phyloP scores from a whole-genome alignment of 2,113 vertebrate species.

The Phrynocephalus versicolor region DNA sequence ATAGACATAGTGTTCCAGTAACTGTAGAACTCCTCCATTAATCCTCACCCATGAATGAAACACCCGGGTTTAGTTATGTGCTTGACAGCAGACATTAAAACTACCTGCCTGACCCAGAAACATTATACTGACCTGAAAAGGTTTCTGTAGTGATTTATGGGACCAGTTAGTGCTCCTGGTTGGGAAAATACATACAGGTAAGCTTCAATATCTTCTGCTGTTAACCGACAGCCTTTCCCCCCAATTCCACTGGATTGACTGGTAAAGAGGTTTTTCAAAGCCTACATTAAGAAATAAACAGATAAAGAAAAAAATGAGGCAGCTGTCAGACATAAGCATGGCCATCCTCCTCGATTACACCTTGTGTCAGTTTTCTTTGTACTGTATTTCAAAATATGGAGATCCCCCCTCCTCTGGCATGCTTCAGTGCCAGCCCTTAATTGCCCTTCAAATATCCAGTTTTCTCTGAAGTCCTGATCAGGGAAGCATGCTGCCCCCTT shows the following conservation, averaged over 20 bases:
- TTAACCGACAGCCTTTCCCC: constrained; percentile 87
- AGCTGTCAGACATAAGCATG: not conserved
- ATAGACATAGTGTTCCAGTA: not conserved
- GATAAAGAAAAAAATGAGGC: not conserved
- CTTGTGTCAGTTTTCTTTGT: not conserved
- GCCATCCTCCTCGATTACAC: not conserved
- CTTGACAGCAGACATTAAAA: not conserved
- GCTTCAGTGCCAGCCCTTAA: not conserved
- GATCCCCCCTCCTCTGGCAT: no score
- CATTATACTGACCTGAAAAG: constrained; percentile 87
- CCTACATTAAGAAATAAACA: constrained; percentile 72
- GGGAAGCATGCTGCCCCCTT: not conserved
- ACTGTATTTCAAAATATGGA: not conserved
- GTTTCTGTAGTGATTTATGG: constrained; percentile 95
- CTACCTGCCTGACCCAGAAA: constrained; percentile 33
- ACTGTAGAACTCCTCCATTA: not conserved
- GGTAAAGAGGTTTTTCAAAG: constrained; percentile 90
- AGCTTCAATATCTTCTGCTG: constrained; percentile 91
- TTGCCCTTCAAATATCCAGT: not conserved
- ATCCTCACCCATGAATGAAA: not conserved
- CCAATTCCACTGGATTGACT: constrained; percentile 90
- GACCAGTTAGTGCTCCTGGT: constrained; percentile 91
- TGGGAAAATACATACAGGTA: constrained; percentile 95
- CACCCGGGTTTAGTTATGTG: not conserved
- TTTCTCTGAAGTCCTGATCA: no score